Evolutionary conservation across 2,888 invertebrate species (phyloP).

Genomic region (Eupithecia pulchellata): DNA sequence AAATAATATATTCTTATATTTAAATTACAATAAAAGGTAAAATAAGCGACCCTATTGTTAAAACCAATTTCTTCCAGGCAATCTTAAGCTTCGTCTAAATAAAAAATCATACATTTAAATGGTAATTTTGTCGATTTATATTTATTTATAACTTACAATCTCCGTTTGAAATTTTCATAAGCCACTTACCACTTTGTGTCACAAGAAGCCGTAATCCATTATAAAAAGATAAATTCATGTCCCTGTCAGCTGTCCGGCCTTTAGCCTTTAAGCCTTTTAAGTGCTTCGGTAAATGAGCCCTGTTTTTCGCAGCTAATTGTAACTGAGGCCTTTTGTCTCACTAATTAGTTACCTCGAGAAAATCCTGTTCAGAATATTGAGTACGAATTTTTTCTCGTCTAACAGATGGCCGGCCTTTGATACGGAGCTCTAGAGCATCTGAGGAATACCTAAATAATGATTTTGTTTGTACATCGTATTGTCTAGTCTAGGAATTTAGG

Average conservation of each 20-base stretch:
- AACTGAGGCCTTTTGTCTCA: slow-evolving; percentile 20
- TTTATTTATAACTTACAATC: not conserved
- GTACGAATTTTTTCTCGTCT: not conserved
- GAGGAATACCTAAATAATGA: not conserved
- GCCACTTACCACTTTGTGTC: not conserved
- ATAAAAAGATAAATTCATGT: slow-evolving; percentile 26
- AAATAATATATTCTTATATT: no score
- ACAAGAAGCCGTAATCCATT: slow-evolving; percentile 17
- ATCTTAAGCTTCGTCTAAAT: no score
- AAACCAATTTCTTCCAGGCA: no score
- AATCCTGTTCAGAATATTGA: slow-evolving; percentile 11
- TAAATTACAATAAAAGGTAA: no score
- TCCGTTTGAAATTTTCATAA: not conserved
- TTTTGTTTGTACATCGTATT: no score
- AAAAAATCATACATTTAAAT: not conserved
- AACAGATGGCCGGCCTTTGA: not conserved
- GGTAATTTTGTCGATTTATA: not conserved
- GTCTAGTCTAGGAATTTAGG: no score
- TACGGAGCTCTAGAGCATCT: not conserved
- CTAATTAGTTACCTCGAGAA: slow-evolving; percentile 20
- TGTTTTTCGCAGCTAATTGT: slow-evolving; percentile 31
- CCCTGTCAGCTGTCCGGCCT: slow-evolving; percentile 24
- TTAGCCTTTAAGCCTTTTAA: slow-evolving; percentile 19
- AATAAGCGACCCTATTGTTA: no score
- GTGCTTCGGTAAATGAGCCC: slow-evolving; percentile 22